Percentiles rank a stretch among this genome's conserved stretches.
These are phyloP conservation scores for Leptosomus discolor DNA, from an alignment of 2,113 vertebrate genomes.

Conservation along the genomic window DNA sequence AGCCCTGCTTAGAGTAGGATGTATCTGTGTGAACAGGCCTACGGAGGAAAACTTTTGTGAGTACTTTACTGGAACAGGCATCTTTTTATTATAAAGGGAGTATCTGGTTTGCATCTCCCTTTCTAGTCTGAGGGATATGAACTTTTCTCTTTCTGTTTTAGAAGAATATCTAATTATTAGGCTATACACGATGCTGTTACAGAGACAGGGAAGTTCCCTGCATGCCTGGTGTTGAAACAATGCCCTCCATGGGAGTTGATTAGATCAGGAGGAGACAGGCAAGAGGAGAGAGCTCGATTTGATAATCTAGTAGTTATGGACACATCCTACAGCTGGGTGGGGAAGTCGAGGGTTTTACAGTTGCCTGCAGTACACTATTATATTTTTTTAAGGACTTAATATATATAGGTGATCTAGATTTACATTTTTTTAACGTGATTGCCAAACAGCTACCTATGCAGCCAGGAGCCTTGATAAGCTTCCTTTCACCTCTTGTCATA, in stretches of 20 bases:
- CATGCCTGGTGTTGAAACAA: fast-evolving
- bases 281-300: background rate
- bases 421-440: background rate
- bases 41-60: background rate
- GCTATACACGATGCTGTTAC: fast-evolving
- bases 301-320: background rate
- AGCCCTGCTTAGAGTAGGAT: fast-evolving
- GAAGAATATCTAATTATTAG: background rate
- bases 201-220: background rate
- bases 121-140: background rate
- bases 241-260: fast-evolving
- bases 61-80: too few species aligned
- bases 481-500: background rate
- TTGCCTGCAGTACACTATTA: fast-evolving
- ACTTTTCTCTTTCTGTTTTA: background rate
- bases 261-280: background rate
- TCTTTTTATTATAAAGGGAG: too few species aligned
- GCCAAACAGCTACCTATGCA: background rate
- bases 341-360: background rate
- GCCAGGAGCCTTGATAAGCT: background rate
- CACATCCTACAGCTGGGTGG: background rate
- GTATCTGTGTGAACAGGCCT: fast-evolving
- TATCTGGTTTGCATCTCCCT: background rate
- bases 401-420: background rate
- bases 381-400: background rate